Base-by-base conservation (phyloP, 2,797 vertebrate species). In the Peromyscus eremicus region DNA sequence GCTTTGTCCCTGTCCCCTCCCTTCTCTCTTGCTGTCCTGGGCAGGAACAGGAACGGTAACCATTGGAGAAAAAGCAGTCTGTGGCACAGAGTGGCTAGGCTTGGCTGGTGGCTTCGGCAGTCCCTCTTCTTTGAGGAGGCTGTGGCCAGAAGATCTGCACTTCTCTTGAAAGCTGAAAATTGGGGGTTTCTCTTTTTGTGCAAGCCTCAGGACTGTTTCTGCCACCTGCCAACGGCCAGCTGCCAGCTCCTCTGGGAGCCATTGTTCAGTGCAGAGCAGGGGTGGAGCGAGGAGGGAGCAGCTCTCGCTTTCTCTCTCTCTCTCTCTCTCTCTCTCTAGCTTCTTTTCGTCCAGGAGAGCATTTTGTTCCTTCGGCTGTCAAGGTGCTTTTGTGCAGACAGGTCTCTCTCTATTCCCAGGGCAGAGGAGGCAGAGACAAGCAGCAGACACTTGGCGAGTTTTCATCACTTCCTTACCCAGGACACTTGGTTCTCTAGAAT, bases 401-500 rank as follows among this genome's bases (percentile, higher is more conserved):
- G 94, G 94, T 97, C 97, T 98, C 96, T 97, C 97, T 98, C 96
- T 97, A 98, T 98, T 97, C 97, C 95, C 95, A 89, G 91, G 84
- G 95, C 79, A 70, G 96, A 88, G 89, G 92, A 95, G 81, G 57
- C 83, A 68, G 73, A 98, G 94, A 96, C 96, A 96, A 83, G 83
- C 68, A 70, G 57, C 76, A 96, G 94, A 97, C 86, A 90, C 85
- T 96, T 97, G 96, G 96, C 94, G 94, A 85, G 92, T 97, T 49
- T 93, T 85, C 86, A 88, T 97, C 93, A 88, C 76, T 92, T 96
- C 89, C 86, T 96, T 37, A 55, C 40, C 80, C 95, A 75, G 68
- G 82, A 87, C 76, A 89, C 89, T 97, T 96, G 73, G 64, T 97
- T 97, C 97, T 87, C 91, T 77, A 84, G 89, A 93, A 97, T 97